A percentile compares a stretch with the other conserved stretches of the same genome.
Conservation (phyloP, 2,888 invertebrate genomes). For the Horisme vitalbata region DNA sequence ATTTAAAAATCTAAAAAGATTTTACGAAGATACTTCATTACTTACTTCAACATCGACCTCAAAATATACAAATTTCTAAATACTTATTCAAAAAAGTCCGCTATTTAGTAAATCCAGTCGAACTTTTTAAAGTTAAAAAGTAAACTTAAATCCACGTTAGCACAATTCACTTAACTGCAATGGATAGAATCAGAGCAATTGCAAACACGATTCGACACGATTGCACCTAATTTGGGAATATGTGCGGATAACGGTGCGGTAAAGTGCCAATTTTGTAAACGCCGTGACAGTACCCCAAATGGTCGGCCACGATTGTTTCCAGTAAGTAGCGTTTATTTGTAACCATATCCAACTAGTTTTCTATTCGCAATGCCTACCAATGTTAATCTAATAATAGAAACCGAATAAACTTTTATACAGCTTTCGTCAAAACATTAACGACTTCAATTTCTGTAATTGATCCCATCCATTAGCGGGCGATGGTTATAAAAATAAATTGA, state of each 20-base stretch:
- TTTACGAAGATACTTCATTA: no score
- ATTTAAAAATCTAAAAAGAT: no score
- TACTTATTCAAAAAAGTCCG: no score
- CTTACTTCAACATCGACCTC: no score
- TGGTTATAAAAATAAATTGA: conserved; percentile 3
- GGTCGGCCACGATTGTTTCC: conserved; percentile 35
- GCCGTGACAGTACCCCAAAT: conserved; percentile 35
- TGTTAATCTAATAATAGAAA: conserved; percentile 12
- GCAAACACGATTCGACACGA: conserved; percentile 30
- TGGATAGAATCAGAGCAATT: conserved; percentile 18
- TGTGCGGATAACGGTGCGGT: conserved; percentile 30
- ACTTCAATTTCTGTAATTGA: conserved; percentile 8
- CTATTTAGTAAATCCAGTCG: no score
- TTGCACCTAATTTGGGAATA: conserved; percentile 34
- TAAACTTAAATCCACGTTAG: no score
- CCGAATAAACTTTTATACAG: conserved; percentile 1
- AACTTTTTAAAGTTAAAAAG: no score
- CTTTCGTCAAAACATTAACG: conserved; percentile 10
- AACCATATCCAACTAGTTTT: conserved; percentile 31
- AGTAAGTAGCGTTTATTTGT: conserved; percentile 29
- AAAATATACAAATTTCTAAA: no score
- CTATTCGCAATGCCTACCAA: conserved; percentile 26
- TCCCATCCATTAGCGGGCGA: conserved; percentile 1
- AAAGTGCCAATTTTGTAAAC: conserved; percentile 37
- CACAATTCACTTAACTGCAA: background rate